phyloP scores from a whole-genome alignment of 64 coral and sea anemone species.

The Acropora tenuis region DNA sequence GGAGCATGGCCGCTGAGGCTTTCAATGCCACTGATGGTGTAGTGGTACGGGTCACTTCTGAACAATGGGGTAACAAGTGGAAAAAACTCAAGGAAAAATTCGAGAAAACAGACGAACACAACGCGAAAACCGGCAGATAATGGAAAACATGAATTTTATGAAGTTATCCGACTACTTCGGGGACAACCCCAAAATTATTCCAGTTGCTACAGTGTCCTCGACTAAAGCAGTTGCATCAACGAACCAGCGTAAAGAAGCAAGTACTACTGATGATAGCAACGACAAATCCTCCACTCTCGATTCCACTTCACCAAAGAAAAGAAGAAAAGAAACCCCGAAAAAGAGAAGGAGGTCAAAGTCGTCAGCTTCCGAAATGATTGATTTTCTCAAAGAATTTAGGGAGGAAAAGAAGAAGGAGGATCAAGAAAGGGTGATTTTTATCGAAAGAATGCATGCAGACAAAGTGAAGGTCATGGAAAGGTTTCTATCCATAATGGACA shows the following conservation, averaged over 20 bases:
- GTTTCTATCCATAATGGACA: no score
- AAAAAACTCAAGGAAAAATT: slow-evolving; percentile 1
- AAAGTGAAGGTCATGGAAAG: not conserved
- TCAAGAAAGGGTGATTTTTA: not conserved
- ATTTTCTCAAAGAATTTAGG: not conserved
- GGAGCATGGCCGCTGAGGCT: not conserved
- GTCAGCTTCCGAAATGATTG: not conserved
- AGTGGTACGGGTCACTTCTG: not conserved
- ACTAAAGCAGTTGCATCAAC: not conserved
- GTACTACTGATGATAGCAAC: not conserved
- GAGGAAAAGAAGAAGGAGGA: slow-evolving; percentile 1
- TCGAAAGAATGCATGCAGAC: not conserved
- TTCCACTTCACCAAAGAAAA: not conserved
- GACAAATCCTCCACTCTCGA: not conserved
- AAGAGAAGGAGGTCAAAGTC: not conserved
- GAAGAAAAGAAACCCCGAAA: not conserved
- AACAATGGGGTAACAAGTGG: not conserved
- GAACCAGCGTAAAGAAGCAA: not conserved
- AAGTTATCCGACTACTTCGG: not conserved
- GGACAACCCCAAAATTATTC: not conserved
- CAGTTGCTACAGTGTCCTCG: not conserved
- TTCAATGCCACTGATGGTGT: not conserved
- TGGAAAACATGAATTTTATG: not conserved
- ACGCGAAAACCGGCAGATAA: not conserved
- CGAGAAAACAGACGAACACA: not conserved